Evolutionary conservation across 1,140 invertebrate species (phyloP).

Genomic region (Drosophila ficusphila): DNA sequence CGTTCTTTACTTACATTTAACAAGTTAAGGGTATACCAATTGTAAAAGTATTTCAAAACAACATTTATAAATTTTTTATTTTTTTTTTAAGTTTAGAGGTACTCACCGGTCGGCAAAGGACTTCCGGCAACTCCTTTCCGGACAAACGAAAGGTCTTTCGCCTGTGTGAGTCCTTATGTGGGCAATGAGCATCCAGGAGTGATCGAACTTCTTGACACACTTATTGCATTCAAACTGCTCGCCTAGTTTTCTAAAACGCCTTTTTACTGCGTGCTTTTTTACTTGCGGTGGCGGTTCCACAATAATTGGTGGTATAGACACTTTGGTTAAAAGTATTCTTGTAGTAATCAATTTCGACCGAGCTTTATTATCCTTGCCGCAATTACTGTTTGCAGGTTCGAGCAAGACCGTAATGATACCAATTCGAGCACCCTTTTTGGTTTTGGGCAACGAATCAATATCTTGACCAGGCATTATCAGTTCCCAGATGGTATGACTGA

Average conservation of each 20-base stretch:
- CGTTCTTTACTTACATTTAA: no score
- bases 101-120: constrained; percentile 90
- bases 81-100: no score
- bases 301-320: background rate
- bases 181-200: constrained; percentile 89
- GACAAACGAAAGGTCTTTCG: constrained; percentile 89
- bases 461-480: constrained; percentile 34
- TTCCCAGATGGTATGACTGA: constrained; percentile 66
- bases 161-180: constrained; percentile 89
- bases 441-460: background rate
- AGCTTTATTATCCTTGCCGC: background rate
- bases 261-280: constrained; percentile 37
- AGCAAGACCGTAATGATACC: constrained; percentile 36
- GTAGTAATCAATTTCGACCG: background rate
- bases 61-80: no score
- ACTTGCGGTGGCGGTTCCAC: background rate
- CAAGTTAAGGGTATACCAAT: no score
- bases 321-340: background rate
- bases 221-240: constrained; percentile 83
- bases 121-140: constrained; percentile 87
- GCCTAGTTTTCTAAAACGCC: constrained; percentile 32
- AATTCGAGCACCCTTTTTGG: background rate
- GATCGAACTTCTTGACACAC: constrained; percentile 86
- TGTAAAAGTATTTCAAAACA: background rate
- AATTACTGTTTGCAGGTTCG: background rate